These are phyloP conservation scores for Panulirus ornatus DNA, from an alignment of 1,140 invertebrate genomes.

Conservation along the genomic window DNA sequence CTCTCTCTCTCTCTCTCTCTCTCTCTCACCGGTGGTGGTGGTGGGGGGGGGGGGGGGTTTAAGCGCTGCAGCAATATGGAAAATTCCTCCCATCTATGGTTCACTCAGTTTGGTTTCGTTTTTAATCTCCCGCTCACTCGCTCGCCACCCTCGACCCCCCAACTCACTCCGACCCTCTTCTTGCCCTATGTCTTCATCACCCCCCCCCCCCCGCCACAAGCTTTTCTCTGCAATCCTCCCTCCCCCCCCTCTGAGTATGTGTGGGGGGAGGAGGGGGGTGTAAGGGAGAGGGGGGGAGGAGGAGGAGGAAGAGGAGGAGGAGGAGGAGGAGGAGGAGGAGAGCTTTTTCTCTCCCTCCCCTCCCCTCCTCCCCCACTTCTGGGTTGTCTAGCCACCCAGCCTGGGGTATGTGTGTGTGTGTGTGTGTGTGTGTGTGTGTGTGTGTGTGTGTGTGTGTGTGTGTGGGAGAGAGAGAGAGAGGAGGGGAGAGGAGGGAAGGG, in stretches of 20 bases:
- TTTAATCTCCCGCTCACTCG: background rate
- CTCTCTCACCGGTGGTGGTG: background rate
- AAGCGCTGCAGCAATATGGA: constrained; percentile 51
- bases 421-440: constrained; percentile 31
- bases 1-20: background rate
- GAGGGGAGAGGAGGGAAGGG: background rate
- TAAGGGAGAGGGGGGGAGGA: too few species aligned
- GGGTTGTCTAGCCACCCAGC: too few species aligned
- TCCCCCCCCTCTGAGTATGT: too few species aligned
- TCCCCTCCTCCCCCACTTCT: background rate
- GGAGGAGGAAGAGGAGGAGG: background rate
- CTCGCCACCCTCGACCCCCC: background rate
- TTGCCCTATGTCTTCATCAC: background rate
- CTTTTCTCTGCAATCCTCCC: background rate
- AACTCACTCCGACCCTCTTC: background rate
- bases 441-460: constrained; percentile 10
- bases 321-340: constrained; percentile 6
- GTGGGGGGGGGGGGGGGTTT: background rate
- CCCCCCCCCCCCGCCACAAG: too few species aligned
- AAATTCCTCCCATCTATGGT: constrained; percentile 64
- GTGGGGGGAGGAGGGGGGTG: too few species aligned
- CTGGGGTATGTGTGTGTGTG: constrained; percentile 12
- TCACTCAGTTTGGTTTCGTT: constrained; percentile 45
- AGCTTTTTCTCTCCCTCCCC: too few species aligned
- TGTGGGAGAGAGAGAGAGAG: too few species aligned